These are phyloP conservation scores for Idris sp. DNA, from an alignment of 1,140 invertebrate species.

Conservation along the genomic window DNA sequence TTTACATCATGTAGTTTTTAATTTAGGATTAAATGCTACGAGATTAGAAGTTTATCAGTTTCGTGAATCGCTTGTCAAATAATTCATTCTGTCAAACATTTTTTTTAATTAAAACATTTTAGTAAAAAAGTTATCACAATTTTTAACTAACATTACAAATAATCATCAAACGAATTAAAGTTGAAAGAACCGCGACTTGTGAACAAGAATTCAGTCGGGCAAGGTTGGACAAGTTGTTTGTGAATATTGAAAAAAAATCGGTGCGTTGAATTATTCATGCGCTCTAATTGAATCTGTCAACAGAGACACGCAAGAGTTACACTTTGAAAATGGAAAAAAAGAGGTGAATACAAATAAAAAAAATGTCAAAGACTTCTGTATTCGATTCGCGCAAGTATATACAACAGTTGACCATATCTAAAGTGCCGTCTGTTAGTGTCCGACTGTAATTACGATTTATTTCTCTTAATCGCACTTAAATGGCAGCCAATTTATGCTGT, in stretches of 20 bases:
- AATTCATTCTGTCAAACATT: too few species aligned
- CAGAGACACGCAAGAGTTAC: conserved; percentile 14
- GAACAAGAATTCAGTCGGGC: background rate
- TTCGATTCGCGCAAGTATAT: conserved; percentile 35
- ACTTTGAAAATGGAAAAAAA: conserved; percentile 37
- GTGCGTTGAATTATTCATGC: conserved; percentile 46
- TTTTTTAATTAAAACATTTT: too few species aligned
- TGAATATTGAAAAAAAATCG: conserved; percentile 28
- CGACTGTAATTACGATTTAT: conserved; percentile 72
- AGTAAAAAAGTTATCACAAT: too few species aligned
- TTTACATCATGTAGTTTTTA: too few species aligned
- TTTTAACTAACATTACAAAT: too few species aligned
- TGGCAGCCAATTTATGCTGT: conserved; percentile 71
- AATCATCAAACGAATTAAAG: too few species aligned
- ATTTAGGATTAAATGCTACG: too few species aligned
- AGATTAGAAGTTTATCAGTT: too few species aligned
- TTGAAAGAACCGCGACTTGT: too few species aligned
- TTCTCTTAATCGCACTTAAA: conserved; percentile 74
- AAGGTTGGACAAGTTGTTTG: conserved; percentile 4
- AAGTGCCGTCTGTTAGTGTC: conserved; percentile 57
- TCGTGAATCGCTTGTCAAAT: too few species aligned
- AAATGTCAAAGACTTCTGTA: conserved; percentile 39
- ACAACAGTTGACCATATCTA: conserved; percentile 45
- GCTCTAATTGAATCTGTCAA: conserved; percentile 49
- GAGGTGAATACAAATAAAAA: conserved; percentile 36